phyloP scores from a whole-genome alignment of 2,797 vertebrate species.

The Hippopotamyrus pictus region DNA sequence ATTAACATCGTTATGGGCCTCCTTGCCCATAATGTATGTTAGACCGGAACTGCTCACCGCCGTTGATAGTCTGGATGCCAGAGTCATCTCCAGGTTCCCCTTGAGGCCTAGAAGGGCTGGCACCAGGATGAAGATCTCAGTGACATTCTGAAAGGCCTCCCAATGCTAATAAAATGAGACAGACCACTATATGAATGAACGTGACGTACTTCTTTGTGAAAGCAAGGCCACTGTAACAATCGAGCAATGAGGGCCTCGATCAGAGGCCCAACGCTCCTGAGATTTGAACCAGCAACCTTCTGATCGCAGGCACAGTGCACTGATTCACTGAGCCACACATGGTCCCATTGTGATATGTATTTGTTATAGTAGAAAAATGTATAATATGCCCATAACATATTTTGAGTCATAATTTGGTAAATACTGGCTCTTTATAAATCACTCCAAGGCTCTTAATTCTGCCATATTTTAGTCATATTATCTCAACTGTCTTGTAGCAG shows the following conservation, averaged over 20 bases:
- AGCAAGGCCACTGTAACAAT: neutral
- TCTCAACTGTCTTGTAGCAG: neutral
- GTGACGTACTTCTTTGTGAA: neutral
- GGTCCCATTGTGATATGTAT: neutral
- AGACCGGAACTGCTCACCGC: slow-evolving; percentile 67
- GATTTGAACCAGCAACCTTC: neutral
- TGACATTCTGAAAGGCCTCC: slow-evolving; percentile 87
- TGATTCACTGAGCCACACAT: neutral
- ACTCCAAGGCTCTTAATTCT: neutral
- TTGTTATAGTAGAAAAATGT: neutral
- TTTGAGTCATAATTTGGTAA: neutral
- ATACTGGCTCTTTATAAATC: neutral
- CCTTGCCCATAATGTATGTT: neutral
- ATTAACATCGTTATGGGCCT: neutral
- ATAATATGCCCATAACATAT: neutral
- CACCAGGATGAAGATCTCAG: slow-evolving; percentile 96
- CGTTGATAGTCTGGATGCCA: slow-evolving; percentile 89
- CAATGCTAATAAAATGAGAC: slow-evolving; percentile 71
- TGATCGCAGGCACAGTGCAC: neutral
- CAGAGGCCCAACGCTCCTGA: neutral
- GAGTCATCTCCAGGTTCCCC: slow-evolving; percentile 96
- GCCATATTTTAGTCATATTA: neutral
- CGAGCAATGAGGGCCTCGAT: neutral
- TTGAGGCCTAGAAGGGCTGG: slow-evolving; percentile 93
- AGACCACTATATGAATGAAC: neutral